Conservation (phyloP, 2,797 vertebrate genomes). For the Acanthurus leucopareius region DNA sequence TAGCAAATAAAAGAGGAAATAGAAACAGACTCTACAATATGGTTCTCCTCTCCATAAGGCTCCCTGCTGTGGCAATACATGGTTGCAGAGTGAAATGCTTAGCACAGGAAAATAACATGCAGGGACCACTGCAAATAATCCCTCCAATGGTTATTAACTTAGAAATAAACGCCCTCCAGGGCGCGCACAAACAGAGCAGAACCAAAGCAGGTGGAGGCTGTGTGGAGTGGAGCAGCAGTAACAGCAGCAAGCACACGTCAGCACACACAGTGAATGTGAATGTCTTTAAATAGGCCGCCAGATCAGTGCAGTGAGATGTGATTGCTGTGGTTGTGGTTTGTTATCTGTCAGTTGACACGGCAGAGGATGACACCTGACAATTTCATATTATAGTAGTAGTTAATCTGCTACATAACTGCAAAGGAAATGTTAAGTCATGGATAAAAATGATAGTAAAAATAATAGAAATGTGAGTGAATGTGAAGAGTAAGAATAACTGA, state of each 20-base stretch:
- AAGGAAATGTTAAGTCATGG: background rate
- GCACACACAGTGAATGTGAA: conserved; percentile 26
- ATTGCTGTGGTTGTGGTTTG: conserved; percentile 36
- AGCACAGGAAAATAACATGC: conserved; percentile 48
- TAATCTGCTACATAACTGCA: background rate
- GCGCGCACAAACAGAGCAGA: conserved; percentile 53
- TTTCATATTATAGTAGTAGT: background rate
- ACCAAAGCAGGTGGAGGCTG: conserved; percentile 61
- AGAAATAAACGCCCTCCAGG: conserved; percentile 63
- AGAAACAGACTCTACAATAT: conserved; percentile 17
- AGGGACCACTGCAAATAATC: conserved; percentile 61
- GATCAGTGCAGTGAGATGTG: conserved; percentile 54
- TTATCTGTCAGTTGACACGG: conserved; percentile 27
- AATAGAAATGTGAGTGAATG: conserved; percentile 3
- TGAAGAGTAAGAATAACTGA: background rate
- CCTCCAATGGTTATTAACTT: conserved; percentile 63
- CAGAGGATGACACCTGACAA: conserved; percentile 2
- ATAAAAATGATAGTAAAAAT: background rate
- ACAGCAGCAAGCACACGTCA: conserved; percentile 47
- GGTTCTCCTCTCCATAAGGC: background rate
- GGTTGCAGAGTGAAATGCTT: conserved; percentile 36
- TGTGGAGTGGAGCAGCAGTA: conserved; percentile 57
- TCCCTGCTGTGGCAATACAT: conserved; percentile 29
- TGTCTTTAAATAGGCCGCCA: conserved; percentile 45
- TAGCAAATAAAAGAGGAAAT: conserved; percentile 31